phyloP scores from a whole-genome alignment of 2,797 vertebrate genomes.

The Ateles fusciceps region DNA sequence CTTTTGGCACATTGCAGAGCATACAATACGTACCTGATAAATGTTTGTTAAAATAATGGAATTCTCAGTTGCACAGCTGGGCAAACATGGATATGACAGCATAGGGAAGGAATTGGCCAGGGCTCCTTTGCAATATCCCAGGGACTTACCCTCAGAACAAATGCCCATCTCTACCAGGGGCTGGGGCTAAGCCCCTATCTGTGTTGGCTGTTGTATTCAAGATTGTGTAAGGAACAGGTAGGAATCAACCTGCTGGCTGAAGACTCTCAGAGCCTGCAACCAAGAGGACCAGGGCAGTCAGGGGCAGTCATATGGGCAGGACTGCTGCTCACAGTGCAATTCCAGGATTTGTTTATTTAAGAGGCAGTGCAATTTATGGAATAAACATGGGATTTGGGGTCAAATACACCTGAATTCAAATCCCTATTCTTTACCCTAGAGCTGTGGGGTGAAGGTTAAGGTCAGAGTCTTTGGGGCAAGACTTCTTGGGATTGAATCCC shows the following conservation, averaged over 20 bases:
- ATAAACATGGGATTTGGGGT: neutral
- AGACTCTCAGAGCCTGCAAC: neutral
- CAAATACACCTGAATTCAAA: neutral
- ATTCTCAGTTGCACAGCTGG: neutral
- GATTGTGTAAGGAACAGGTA: neutral
- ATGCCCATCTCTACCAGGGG: neutral
- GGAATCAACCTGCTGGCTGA: neutral
- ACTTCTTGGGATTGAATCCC: neutral
- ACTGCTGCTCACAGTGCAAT: neutral
- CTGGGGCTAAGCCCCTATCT: neutral
- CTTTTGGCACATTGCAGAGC: neutral
- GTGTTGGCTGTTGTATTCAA: rapidly evolving
- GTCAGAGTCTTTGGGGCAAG: neutral
- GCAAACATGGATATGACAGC: neutral
- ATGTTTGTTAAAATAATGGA: constrained; percentile 34
- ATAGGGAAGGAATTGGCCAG: neutral
- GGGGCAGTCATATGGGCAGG: neutral
- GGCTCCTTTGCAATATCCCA: neutral
- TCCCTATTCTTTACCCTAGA: neutral
- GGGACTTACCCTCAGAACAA: neutral
- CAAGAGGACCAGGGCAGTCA: neutral
- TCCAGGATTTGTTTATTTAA: neutral
- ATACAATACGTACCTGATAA: neutral
- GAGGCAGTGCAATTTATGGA: neutral
- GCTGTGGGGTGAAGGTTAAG: neutral